Base-by-base conservation (phyloP, 2,113 vertebrate genomes). In the Corythaixoides concolor region DNA sequence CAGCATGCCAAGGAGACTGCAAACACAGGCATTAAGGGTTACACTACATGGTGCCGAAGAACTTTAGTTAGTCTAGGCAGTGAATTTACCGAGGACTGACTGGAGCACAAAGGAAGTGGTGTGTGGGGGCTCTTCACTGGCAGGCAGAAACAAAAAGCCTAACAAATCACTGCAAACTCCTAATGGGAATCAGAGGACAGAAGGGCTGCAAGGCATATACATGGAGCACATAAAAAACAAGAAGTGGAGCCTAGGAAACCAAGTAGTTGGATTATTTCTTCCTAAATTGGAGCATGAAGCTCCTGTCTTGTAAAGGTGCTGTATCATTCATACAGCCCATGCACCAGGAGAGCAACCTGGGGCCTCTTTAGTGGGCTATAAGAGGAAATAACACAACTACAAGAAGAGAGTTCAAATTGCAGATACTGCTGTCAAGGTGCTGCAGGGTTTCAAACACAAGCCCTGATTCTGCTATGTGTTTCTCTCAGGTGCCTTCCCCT, bases 141-240 rank as follows among this genome's bases (percentile, higher is more conserved):
- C 59, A 59, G 39, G 8, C 37, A 70, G 82, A 83, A 91, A 93
- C 78, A 89, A 95, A 91, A 91, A 90, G 41, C 9, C 0, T 67
- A 93, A 96, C 70, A 83, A 93, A 95, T 89, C 66, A 52, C 72
- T 74, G 63, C 52, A 86, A 88, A 77, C 26, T 88, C 37, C 76
- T 77, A 66, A 43, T 59, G 66, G n/a, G 55, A 80, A 88, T 80
- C 33, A 55, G 72, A 45, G 74, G 59, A 69, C 55, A 94, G 74
- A 68, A 94, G 32, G 68, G 37, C 60, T 93, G 60, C 72, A 60
- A 94, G 37, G 37, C 50, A 39, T 50, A 66, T 43, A 53, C 12
- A 50, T 13, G 32, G 52, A 85, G 66, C 33, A 75, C 60, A 49
- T 0, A 3, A 73, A 85, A 89, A 90, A 41, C 39, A 91, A 91